phyloP scores from a whole-genome alignment of 2,888 invertebrate genomes.

The Sthenelais limicola region DNA sequence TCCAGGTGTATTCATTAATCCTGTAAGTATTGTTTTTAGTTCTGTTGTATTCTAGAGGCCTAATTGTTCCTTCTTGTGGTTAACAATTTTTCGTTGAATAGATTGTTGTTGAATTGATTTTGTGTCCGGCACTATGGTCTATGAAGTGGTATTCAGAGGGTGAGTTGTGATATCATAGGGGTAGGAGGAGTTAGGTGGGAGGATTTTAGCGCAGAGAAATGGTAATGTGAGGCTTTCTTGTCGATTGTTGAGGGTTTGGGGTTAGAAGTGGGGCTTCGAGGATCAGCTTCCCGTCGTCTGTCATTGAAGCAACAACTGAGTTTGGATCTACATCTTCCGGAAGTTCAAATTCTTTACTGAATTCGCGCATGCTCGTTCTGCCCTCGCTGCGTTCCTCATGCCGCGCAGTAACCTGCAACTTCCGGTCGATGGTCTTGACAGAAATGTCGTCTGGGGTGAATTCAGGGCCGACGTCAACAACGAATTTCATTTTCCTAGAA shows the following conservation, averaged over 20 bases:
- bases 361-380: constrained; percentile 68
- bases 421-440: constrained; percentile 70
- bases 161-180: no score
- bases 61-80: no score
- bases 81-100: no score
- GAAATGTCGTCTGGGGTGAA: constrained; percentile 69
- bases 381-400: constrained; percentile 69
- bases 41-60: no score
- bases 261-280: constrained; percentile 67
- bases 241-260: neutral
- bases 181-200: no score
- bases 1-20: no score
- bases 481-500: constrained; percentile 62
- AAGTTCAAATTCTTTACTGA: constrained; percentile 71
- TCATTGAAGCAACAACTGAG: constrained; percentile 68
- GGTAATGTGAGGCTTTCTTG: constrained; percentile 25
- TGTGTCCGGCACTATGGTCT: no score
- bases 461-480: constrained; percentile 63
- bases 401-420: constrained; percentile 68
- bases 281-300: constrained; percentile 67
- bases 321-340: constrained; percentile 70
- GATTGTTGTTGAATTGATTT: no score
- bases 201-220: constrained; percentile 29
- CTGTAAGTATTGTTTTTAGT: no score
- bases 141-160: no score